These are phyloP conservation scores for Peromyscus melanophrys DNA, from an alignment of 2,797 vertebrate species.

Conservation along the genomic window DNA sequence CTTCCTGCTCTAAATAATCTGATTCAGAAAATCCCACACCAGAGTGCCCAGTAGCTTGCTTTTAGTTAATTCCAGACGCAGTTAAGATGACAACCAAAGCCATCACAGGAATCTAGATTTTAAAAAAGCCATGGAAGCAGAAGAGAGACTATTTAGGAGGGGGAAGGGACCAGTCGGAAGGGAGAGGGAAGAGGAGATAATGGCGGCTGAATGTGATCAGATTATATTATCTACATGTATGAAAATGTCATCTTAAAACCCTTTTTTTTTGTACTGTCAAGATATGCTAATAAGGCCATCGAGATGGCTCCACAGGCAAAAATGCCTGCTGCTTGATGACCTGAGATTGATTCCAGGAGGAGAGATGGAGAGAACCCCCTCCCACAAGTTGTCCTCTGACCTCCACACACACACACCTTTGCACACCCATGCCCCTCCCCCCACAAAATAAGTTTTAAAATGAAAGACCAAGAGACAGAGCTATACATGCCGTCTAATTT, in stretches of 20 bases:
- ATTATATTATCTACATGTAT: not conserved
- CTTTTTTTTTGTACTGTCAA: not conserved
- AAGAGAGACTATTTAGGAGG: not conserved
- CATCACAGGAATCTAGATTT: not conserved
- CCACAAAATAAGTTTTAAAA: not conserved
- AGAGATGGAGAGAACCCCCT: not conserved
- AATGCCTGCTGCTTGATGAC: not conserved
- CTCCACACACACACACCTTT: no score
- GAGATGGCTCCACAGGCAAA: not conserved
- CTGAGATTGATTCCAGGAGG: not conserved
- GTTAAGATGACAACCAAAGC: not conserved
- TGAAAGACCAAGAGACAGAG: constrained; percentile 28
- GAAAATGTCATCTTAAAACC: not conserved
- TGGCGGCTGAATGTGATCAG: not conserved
- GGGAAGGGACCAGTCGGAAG: no score
- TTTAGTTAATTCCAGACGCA: not conserved
- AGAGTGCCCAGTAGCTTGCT: not conserved
- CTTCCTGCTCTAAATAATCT: not conserved
- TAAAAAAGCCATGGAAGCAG: not conserved
- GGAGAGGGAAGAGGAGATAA: no score
- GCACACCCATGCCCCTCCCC: no score
- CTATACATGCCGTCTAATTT: constrained; percentile 8
- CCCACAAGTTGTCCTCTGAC: no score
- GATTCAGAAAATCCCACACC: not conserved
- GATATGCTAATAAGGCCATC: not conserved